phyloP scores from a whole-genome alignment of 1,140 invertebrate genomes.

The Hypothenemus hampei region DNA sequence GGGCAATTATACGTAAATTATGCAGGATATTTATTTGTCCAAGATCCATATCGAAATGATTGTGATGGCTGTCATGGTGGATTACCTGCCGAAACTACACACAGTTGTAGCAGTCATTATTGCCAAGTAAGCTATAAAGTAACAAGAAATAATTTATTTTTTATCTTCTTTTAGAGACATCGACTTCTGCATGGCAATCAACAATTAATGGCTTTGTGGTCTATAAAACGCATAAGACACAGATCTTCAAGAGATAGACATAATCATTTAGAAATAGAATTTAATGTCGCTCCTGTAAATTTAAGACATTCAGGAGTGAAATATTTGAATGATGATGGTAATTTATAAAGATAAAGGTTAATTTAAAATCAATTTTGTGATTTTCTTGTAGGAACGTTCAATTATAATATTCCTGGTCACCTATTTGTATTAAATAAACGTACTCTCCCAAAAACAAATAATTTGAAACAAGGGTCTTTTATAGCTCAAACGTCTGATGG shows the following conservation, averaged over 20 bases:
- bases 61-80: slow-evolving; percentile 43
- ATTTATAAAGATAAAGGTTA: too few relatives aligned
- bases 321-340: slow-evolving; percentile 28
- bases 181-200: slow-evolving; percentile 40
- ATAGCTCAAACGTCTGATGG: slow-evolving; percentile 33
- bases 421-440: slow-evolving; percentile 38
- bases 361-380: not conserved
- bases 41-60: slow-evolving; percentile 51
- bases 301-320: not conserved
- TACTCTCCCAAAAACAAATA: too few relatives aligned
- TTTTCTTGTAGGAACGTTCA: slow-evolving; percentile 26
- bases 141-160: not conserved
- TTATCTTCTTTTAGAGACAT: slow-evolving; percentile 8
- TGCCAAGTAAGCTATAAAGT: slow-evolving; percentile 17
- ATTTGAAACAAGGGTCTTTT: slow-evolving; percentile 24
- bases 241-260: slow-evolving; percentile 48
- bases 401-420: slow-evolving; percentile 41
- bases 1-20: slow-evolving; percentile 53
- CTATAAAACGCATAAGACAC: slow-evolving; percentile 58
- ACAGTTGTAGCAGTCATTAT: slow-evolving; percentile 12
- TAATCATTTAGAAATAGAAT: slow-evolving; percentile 57
- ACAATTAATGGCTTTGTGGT: slow-evolving; percentile 55
- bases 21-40: slow-evolving; percentile 51
- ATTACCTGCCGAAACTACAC: not conserved
- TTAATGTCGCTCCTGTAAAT: slow-evolving; percentile 54